These are phyloP conservation scores for Percina caprodes DNA, from an alignment of 2,113 vertebrate genomes.

Conservation along the genomic window DNA sequence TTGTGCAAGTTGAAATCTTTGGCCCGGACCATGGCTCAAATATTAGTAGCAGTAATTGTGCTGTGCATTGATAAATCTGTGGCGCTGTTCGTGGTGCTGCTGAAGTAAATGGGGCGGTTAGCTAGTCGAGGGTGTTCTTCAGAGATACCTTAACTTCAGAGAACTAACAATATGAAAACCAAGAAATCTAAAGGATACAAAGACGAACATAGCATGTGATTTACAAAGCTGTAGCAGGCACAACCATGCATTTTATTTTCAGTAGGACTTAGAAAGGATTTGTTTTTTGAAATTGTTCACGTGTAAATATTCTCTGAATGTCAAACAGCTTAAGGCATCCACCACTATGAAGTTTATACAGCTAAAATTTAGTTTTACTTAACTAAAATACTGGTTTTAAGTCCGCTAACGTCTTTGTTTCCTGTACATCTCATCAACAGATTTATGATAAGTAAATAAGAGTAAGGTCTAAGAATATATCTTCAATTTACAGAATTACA, in stretches of 20 bases:
- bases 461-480: background rate
- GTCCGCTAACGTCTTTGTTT: background rate
- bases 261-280: background rate
- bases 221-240: background rate
- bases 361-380: too few relatives aligned
- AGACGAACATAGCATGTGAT: background rate
- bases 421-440: background rate
- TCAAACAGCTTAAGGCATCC: background rate
- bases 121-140: too few relatives aligned
- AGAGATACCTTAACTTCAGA: too few relatives aligned
- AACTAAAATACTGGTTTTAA: background rate
- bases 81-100: too few relatives aligned
- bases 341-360: background rate
- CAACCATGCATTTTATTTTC: background rate
- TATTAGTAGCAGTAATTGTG: too few relatives aligned
- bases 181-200: background rate
- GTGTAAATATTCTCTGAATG: background rate
- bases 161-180: too few relatives aligned
- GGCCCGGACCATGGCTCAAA: too few relatives aligned
- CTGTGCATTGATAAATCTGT: too few relatives aligned
- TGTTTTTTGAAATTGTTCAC: background rate
- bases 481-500: conserved; percentile 9
- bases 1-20: too few relatives aligned
- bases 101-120: too few relatives aligned
- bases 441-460: background rate